Conservation (phyloP, 2,113 vertebrate species). For the Pionites leucogaster region DNA sequence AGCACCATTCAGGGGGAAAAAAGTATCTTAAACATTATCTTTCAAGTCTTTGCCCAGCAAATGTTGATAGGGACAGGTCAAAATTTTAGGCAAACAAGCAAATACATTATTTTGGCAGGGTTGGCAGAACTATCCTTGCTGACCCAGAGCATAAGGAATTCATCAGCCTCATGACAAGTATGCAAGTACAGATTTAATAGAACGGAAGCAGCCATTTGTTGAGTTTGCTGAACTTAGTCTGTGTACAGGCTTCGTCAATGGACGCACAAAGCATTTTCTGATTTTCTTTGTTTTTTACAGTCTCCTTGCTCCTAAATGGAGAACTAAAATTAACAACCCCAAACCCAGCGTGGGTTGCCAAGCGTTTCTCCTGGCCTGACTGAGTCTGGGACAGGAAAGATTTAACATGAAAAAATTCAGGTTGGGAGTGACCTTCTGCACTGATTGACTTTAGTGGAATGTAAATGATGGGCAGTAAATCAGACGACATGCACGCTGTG, state of each 20-base stretch:
- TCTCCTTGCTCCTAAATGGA: not conserved
- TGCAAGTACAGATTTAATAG: not conserved
- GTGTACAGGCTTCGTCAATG: fast-evolving
- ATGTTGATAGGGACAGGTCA: not conserved
- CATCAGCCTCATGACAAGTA: constrained; percentile 4
- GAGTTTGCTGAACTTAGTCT: not conserved
- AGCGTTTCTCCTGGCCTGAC: not conserved
- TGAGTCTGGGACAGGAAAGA: constrained; percentile 54
- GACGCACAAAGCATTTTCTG: not conserved
- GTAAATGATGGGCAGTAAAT: constrained; percentile 89
- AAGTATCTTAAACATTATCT: not conserved
- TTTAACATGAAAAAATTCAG: constrained; percentile 78
- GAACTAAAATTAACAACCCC: constrained; percentile 30
- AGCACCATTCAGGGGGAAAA: not conserved
- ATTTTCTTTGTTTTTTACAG: constrained; percentile 12
- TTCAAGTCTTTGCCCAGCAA: not conserved
- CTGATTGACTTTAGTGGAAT: constrained; percentile 86
- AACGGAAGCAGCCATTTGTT: not conserved
- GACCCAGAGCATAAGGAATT: constrained; percentile 35
- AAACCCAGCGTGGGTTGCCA: constrained; percentile 13
- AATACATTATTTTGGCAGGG: not conserved
- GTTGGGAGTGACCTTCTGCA: constrained; percentile 85
- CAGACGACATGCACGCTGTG: constrained; percentile 65
- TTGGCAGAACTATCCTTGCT: not conserved
- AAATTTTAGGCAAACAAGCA: not conserved